Evolutionary conservation across 2,797 vertebrate species (phyloP), one percentile per base, ranked within the genome.

Genomic region (Acropternis orthonyx): DNA sequence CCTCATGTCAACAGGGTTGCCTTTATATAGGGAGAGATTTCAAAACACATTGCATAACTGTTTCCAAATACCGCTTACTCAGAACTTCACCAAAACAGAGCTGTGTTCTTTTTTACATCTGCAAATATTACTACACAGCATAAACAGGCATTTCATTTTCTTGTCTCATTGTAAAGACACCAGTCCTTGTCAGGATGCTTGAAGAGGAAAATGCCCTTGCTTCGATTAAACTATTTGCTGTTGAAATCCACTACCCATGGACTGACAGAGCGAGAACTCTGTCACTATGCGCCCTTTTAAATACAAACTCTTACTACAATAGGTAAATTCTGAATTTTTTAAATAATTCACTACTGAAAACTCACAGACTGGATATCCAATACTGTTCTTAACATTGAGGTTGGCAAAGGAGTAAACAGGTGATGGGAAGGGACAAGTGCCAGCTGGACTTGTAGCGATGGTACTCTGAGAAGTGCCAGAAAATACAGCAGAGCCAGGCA

Each of bases 361-460:
- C 98, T 98, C 97, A 98, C 98, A 97, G 95, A 96, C 94, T 94
- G 97, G 93, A 93, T 82, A 96, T 97, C 95, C 95, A 87, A 97
- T 77, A 86, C 73, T 88, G 78, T 88, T 97, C 89, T 97, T 97
- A 84, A 97, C 61, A 43, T 6, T 96, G 39, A 97, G 95, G 90
- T 97, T 97, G 82, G 97, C 96, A 83, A 97, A 88, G 73, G 98
- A 96, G 85, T 97, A 98, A 78, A 97, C 85, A 63, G 96, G 93
- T 63, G 97, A 72, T 52, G 86, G 95, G 66, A 97, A 96, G 68
- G 98, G 94, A 82, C 80, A 95, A 88, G 97, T 73, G 61, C 93
- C 96, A 85, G 96, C 68, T 92, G 97, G 73, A 81, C 90, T 97
- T 85, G 97, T 93, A 93, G 95, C 63, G 78, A 96, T 92, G 95